phyloP scores from a whole-genome alignment of 2,797 vertebrate genomes.

The Channallabes apus region DNA sequence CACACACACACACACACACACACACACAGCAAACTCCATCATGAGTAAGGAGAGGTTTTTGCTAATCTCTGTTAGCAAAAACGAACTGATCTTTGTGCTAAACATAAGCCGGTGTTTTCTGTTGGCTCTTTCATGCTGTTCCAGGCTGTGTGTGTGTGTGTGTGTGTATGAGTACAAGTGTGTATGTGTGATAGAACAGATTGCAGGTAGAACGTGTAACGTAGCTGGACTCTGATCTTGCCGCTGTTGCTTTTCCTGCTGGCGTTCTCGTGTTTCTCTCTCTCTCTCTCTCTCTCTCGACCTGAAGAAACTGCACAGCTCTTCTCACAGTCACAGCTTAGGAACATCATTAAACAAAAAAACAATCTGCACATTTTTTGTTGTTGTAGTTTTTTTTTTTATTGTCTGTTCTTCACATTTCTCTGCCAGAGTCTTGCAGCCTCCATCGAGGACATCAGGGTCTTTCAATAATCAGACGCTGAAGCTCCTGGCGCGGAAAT shows the following conservation, averaged over 20 bases:
- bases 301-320: not conserved
- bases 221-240: constrained; percentile 45
- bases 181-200: constrained; percentile 34
- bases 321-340: not conserved
- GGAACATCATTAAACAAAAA: not conserved
- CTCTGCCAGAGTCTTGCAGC: not conserved
- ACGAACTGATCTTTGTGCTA: constrained; percentile 18
- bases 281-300: not conserved
- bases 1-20: too few species aligned
- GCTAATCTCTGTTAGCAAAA: constrained; percentile 30
- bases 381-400: not conserved
- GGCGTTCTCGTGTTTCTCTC: constrained; percentile 11
- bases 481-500: constrained; percentile 47
- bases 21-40: constrained; percentile 38
- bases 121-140: constrained; percentile 17
- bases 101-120: constrained; percentile 27
- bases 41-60: constrained; percentile 35
- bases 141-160: not conserved
- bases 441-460: constrained; percentile 28
- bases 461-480: constrained; percentile 46
- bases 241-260: constrained; percentile 29
- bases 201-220: constrained; percentile 43
- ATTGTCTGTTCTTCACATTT: not conserved
- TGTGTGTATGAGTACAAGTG: constrained; percentile 8
- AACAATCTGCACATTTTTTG: not conserved